Evolutionary conservation across 2,888 invertebrate genomes (phyloP).

Genomic region (Conops quadrifasciatus): DNA sequence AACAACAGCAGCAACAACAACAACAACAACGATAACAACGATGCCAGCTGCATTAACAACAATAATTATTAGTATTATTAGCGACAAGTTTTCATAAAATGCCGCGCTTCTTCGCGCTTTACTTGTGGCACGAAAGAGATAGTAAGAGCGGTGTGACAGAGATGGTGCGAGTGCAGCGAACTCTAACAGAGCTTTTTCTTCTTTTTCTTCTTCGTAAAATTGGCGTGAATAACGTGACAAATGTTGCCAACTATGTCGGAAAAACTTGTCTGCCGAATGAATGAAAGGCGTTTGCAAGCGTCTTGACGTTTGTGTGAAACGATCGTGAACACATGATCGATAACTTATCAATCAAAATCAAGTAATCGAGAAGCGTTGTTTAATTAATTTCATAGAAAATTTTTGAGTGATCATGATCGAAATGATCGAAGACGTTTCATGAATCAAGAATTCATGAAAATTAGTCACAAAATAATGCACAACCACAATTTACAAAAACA

Average conservation of each 20-base stretch:
- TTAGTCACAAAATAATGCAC: too few species aligned
- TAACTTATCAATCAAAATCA: too few species aligned
- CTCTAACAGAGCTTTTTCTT: constrained; percentile 2
- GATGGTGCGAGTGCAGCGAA: constrained; percentile 22
- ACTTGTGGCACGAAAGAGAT: background rate
- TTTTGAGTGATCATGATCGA: too few species aligned
- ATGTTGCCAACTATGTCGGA: constrained; percentile 15
- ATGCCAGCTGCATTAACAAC: background rate
- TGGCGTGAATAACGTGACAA: constrained; percentile 7
- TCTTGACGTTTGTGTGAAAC: too few species aligned
- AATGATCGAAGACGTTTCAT: too few species aligned
- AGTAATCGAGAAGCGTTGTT: too few species aligned
- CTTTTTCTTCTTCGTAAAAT: background rate
- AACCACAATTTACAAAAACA: too few species aligned
- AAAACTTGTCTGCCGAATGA: background rate
- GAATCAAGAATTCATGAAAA: too few species aligned
- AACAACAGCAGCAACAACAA: constrained; percentile 13
- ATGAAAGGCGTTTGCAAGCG: too few species aligned
- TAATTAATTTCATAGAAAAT: too few species aligned
- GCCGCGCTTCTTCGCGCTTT: too few species aligned
- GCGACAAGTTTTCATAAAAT: background rate
- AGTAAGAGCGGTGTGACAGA: background rate
- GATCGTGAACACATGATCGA: too few species aligned
- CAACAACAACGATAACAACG: constrained; percentile 23
- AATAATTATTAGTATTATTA: constrained; percentile 12